Evolutionary conservation across 2,888 invertebrate genomes (phyloP).

Genomic region (Sphaerophoria rueppellii): DNA sequence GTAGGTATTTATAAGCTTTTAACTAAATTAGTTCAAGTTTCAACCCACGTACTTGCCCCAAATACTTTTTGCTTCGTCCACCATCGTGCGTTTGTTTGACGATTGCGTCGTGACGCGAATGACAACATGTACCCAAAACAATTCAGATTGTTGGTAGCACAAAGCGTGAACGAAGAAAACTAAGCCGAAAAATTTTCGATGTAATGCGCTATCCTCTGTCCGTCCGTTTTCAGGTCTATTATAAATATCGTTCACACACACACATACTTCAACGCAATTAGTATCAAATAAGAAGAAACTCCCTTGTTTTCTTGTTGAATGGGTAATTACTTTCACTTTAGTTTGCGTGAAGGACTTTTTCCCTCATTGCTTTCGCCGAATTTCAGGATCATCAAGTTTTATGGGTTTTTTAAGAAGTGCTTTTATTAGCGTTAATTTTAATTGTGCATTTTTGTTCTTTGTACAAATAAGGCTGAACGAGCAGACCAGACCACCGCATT

Average conservation of each 20-base stretch:
- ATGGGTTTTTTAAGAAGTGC: conserved; percentile 71
- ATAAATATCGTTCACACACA: conserved; percentile 36
- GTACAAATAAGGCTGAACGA: conserved; percentile 37
- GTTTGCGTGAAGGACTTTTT: conserved; percentile 58
- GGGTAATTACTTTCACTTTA: conserved; percentile 47
- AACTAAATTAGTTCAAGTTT: conserved; percentile 82
- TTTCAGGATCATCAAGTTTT: conserved; percentile 73
- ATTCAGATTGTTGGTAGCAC: conserved; percentile 4
- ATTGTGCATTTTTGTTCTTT: conserved; percentile 67
- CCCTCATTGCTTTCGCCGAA: conserved; percentile 51
- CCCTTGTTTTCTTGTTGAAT: conserved; percentile 1
- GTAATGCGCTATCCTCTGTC: conserved; percentile 25
- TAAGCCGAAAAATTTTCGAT: conserved; percentile 30
- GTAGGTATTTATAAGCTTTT: conserved; percentile 78
- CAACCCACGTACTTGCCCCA: conserved; percentile 77
- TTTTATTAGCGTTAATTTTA: conserved; percentile 73
- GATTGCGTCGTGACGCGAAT: not conserved
- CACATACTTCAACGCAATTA: not conserved
- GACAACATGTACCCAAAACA: conserved; percentile 46
- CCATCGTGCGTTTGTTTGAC: not conserved
- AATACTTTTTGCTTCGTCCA: not conserved
- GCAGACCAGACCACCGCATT: conserved; percentile 4
- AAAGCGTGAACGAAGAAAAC: not conserved
- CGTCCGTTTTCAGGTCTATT: conserved; percentile 15
- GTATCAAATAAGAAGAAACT: not conserved